Base-by-base conservation (phyloP, 2,888 invertebrate genomes). In the Lasioglossum leucozonium region DNA sequence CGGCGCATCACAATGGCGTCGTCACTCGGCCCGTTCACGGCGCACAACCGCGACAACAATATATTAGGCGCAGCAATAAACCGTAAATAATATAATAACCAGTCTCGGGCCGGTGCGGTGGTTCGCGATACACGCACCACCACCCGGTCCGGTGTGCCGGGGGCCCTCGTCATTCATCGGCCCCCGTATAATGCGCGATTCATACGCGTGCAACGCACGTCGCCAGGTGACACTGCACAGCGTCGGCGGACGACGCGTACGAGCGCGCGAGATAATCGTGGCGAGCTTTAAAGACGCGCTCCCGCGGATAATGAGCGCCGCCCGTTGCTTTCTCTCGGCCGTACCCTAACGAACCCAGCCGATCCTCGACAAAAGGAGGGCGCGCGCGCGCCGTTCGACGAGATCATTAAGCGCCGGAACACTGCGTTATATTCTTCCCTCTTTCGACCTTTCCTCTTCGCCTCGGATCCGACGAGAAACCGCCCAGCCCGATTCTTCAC, bases 41-140 rank as follows among this genome's bases (percentile, higher is more conserved):
- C 18, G 18, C 18, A n/a, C 22, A 58, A 72, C 10, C 26, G n/a
- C 65, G 84, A 55, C 65, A 65, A 65, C 79, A 11, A 75, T 77
- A 76, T 69, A 79, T 74, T 65, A 74, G 72, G 22, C 40, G 44
- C 51, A 26, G 76, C 58, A 79, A 82, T 86, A 79, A 77, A 79
- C 72, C 71, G 76, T 81, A 74, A 82, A 81, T 86, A 81, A 86
- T 79, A 79, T 86, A 82, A 85, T 81, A 85, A 85, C 62, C 76
- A 69, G 76, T 67, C 78, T 47, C 26, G 34, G 8, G 22, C 16
- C 58, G 74, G 58, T 47, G 76, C 3, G 34, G n/a, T n/a, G n/a
- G 42, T 42, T n/a, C 73, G 51, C 55, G 67, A 62, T 47, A 30
- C 51, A n/a, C n/a, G n/a, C n/a, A 34, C 34, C n/a, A n/a, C n/a